phyloP scores from a whole-genome alignment of 2,888 invertebrate species.

The Mimumesa dahlbomi region DNA sequence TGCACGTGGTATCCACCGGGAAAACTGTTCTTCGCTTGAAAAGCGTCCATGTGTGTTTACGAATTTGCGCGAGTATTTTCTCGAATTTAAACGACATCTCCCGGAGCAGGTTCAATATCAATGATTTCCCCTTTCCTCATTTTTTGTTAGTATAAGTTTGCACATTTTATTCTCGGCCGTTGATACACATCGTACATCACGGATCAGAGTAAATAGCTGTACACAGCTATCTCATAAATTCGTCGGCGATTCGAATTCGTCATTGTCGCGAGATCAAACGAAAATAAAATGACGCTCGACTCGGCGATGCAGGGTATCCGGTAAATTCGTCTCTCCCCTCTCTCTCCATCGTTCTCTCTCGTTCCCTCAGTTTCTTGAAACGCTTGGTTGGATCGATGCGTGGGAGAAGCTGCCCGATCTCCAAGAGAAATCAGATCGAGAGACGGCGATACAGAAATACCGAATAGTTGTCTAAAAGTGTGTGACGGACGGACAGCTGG shows the following conservation, averaged over 20 bases:
- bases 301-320: conserved; percentile 3
- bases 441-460: conserved; percentile 74
- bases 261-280: conserved; percentile 13
- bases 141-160: too few species aligned
- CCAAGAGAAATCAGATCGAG: conserved; percentile 57
- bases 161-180: too few species aligned
- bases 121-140: too few species aligned
- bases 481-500: conserved; percentile 79
- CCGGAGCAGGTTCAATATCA: too few species aligned
- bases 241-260: conserved; percentile 21
- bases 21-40: too few species aligned
- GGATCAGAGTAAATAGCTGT: too few species aligned
- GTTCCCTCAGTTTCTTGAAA: neutral
- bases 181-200: too few species aligned
- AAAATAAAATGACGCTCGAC: conserved; percentile 11
- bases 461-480: conserved; percentile 76
- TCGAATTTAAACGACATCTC: too few species aligned
- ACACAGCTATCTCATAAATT: too few species aligned
- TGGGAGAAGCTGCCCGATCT: conserved; percentile 29
- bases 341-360: conserved; percentile 24
- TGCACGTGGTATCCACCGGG: too few species aligned
- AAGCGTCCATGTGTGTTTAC: too few species aligned
- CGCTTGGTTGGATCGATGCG: conserved; percentile 19
- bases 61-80: too few species aligned
- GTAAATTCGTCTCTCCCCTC: neutral